Evolutionary conservation across 2,888 invertebrate species (phyloP), one percentile per base, ranked within the genome.

Genomic region (Diogma glabrata): DNA sequence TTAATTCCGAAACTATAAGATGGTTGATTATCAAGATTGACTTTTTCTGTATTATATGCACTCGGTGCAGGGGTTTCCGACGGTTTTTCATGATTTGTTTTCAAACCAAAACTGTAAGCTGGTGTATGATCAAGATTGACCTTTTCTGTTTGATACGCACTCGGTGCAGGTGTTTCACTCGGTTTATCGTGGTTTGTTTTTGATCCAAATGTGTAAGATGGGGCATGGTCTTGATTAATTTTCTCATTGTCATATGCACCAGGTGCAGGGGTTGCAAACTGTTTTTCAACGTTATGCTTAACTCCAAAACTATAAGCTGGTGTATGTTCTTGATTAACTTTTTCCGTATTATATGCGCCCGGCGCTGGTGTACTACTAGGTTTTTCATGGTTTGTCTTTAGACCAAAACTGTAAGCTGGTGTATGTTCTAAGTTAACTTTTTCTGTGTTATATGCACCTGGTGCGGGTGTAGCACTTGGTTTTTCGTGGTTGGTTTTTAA

Each of bases 91-190:
- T 73, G 70, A 54, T 77, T 77, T 16, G 78, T 75, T 70, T 82
- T 85, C 57, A 79, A 74, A 61, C 87, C 84, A 65, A 87, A 87
- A 43, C 83, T 81, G 64, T 81, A 87, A 58, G 81, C 75, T 43
- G 86, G 85, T 33, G 80, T 75, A 58, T 71, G 76, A 61, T 79
- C 79, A 45, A 75, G 61, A 1, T 72, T 57, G 40, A 71, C 63
- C 54, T 73, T 75, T 56, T 77, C 76, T 20, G 78, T 75, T 52
- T 65, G 62, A 60, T 83, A 83, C 5, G 78, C 75, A 48, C 79
- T 79, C 22, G 83, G 82, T 12, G 81, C 63, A 20, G 69, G 61
- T 9, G 64, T 63, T 54, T 78, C 75, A 57, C 77, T 75, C 46
- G 75, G 68, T 60, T 77, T 79, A 55, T 79, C 77, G 1, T 65